Percentiles rank a stretch among this genome's conserved stretches.
Evolutionary conservation across 2,888 invertebrate species (phyloP).

Genomic region (Diachrysia chrysitis): DNA sequence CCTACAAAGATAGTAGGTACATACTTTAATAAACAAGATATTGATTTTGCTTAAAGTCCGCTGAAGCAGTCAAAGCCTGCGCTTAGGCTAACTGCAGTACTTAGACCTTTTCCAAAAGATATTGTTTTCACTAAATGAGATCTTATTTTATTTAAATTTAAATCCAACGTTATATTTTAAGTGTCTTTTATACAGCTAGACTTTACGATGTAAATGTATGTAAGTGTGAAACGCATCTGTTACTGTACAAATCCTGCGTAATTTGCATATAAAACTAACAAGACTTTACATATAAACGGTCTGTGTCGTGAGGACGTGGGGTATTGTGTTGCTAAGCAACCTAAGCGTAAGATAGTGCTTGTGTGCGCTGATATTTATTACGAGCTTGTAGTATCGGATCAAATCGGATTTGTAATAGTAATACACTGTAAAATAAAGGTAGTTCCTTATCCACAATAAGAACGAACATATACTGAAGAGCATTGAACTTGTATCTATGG

Average conservation of each 20-base stretch:
- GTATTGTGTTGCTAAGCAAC: background rate
- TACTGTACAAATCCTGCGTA: background rate
- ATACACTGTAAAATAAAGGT: background rate
- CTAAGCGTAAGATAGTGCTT: background rate
- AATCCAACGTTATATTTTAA: background rate
- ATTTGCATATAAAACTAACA: conserved; percentile 1
- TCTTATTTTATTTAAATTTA: too few relatives aligned
- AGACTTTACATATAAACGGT: background rate
- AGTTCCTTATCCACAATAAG: too few relatives aligned
- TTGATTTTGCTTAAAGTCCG: too few relatives aligned
- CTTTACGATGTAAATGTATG: background rate
- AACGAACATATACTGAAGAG: too few relatives aligned
- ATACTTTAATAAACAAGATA: too few relatives aligned
- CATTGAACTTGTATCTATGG: too few relatives aligned
- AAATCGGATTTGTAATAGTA: background rate
- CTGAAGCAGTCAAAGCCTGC: too few relatives aligned
- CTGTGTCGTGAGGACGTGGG: background rate
- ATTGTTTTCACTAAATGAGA: too few relatives aligned
- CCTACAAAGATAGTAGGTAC: too few relatives aligned
- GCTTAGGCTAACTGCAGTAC: too few relatives aligned
- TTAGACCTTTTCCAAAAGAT: too few relatives aligned
- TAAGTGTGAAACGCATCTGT: background rate
- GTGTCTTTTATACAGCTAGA: background rate
- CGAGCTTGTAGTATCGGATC: background rate
- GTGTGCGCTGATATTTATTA: background rate